These are phyloP conservation scores for Xiphophorus maculatus DNA, from an alignment of 2,113 vertebrate genomes.

Conservation along the genomic window DNA sequence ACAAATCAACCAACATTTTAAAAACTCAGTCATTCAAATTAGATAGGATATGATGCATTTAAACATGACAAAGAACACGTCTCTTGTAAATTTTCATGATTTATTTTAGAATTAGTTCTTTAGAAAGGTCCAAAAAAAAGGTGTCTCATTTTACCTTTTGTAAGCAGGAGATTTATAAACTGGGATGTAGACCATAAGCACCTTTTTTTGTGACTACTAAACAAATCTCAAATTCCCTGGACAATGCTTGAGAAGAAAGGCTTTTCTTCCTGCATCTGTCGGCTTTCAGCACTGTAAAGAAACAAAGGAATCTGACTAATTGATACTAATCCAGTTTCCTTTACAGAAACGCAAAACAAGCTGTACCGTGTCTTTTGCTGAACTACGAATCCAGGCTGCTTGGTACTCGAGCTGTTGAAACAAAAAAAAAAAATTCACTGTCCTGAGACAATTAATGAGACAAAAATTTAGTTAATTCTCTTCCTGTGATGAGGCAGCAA, in stretches of 20 bases:
- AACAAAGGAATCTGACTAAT: background rate
- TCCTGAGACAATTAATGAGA: background rate
- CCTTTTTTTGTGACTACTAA: background rate
- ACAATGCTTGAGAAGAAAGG: background rate
- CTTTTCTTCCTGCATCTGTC: background rate
- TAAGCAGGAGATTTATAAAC: background rate
- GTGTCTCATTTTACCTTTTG: background rate
- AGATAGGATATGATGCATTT: background rate
- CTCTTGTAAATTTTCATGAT: background rate
- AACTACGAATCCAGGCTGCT: background rate
- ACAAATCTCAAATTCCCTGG: background rate
- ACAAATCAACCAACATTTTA: background rate
- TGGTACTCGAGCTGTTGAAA: background rate
- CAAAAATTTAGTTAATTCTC: background rate
- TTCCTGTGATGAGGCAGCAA: conserved; percentile 14
- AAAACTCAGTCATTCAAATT: background rate
- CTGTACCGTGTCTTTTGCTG: background rate
- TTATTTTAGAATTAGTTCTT: background rate
- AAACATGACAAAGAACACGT: background rate
- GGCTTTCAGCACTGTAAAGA: conserved; percentile 2
- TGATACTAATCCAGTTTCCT: background rate
- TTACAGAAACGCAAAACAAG: background rate
- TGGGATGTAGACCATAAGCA: background rate
- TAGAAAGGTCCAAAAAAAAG: background rate
- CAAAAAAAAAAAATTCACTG: background rate